phyloP scores from a whole-genome alignment of 2,888 invertebrate species.

The Bellardia bayeri region DNA sequence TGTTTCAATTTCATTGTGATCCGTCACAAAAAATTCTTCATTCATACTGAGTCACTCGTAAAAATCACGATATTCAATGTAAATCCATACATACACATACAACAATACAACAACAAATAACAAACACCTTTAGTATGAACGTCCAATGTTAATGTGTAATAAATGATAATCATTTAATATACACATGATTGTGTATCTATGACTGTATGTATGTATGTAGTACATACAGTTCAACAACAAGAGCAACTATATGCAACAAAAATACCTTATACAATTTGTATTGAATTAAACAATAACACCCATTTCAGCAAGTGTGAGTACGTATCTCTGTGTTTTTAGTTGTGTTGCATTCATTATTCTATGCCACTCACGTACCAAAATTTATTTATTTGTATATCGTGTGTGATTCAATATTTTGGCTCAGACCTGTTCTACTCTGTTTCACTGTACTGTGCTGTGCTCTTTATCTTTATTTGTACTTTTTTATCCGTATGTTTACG shows the following conservation, averaged over 20 bases:
- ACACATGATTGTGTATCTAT: not conserved
- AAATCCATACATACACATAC: not conserved
- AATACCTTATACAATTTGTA: not conserved
- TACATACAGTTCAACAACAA: conserved; percentile 4
- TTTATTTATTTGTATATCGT: conserved; percentile 56
- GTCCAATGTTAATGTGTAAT: conserved; percentile 61
- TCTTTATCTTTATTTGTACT: not conserved
- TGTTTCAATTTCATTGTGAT: conserved; percentile 42
- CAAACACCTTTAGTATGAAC: conserved; percentile 10
- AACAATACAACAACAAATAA: not conserved
- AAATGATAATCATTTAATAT: conserved; percentile 55
- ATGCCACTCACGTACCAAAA: conserved; percentile 67
- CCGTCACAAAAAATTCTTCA: conserved; percentile 29
- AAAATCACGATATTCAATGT: conserved; percentile 12
- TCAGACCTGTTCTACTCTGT: not conserved
- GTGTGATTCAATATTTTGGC: not conserved
- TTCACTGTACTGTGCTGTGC: not conserved
- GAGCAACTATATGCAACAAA: conserved; percentile 2
- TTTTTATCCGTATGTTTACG: not conserved
- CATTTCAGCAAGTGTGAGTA: not conserved
- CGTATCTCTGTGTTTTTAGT: conserved; percentile 14
- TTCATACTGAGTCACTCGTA: conserved; percentile 34
- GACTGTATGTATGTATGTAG: not conserved
- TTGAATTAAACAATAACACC: not conserved
- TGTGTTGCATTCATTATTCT: conserved; percentile 37